Base-by-base conservation (phyloP, 2,888 invertebrate genomes). In the Schizaphis graminum region DNA sequence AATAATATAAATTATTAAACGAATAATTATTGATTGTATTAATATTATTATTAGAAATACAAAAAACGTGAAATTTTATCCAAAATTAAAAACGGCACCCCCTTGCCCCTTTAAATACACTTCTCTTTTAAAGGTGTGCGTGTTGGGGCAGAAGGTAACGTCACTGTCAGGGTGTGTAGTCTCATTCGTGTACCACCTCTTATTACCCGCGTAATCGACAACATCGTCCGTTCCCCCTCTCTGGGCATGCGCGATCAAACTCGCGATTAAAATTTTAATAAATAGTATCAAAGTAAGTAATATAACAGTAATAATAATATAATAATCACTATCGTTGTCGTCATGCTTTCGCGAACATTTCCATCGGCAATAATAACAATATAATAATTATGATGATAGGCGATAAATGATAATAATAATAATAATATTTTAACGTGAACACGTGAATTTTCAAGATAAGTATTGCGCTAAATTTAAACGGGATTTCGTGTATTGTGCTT, bases 401-500 rank as follows among this genome's bases (percentile, higher is more conserved):
- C 49, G 61, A 61, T 28, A 28, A 61, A 28, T 28, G 28, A 88
- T 21, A 4, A 88, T 28, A 28, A n/a, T n/a, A 24, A 77, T 77
- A 35, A 77, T 77, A 77, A 77, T 35, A 77, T 21, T 35, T 24
- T 41, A 77, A 35, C 77, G 35, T 26, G 26, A 44, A 3, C 85
- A 44, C 85, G 44, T 85, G 85, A 44, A 44, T 44, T 85, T 44
- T 85, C 44, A 4, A 44, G 85, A 41, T 44, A 41, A 44, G 13
- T 53, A n/a, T 53, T 21, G 61, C 21, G 28, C 57, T 61, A 57
- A 61, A 89, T 84, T 91, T 24, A 84, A 91, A 84, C 41, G 77
- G n/a, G 53, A 84, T 77, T 91, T 77, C 49, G 47, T n/a, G 16
- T 53, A 53, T 53, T 53, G 53, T 57, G 26, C 77, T 77, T 35